Evolutionary conservation across 2,888 invertebrate species (phyloP), one percentile per base, ranked within the genome.

Genomic region (Liposcelis brunnea): DNA sequence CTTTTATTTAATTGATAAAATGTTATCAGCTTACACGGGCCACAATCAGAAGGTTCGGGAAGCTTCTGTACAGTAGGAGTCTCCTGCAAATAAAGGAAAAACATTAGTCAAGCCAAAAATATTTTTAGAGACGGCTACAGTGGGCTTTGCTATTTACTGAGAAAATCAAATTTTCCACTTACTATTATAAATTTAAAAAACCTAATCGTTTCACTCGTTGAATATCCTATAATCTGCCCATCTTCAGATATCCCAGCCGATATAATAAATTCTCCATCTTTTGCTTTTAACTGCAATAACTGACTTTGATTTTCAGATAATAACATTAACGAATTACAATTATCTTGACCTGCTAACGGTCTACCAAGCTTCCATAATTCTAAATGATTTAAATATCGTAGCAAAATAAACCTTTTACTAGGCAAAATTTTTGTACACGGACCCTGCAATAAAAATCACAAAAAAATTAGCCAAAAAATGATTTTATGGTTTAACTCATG

Each of bases 161-260:
- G n/a, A n/a, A n/a, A n/a, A n/a, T n/a, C n/a, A 5, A 19, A 6
- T 26, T 26, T 26, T 16, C 10, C 11, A 42, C 62, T 55, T 12
- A 75, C 75, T 48, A 70, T 62, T 49, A 68, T 68, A 51, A 84
- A 68, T 56, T 71, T 69, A 49, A 81, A 79, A 48, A 89, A 64
- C 46, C 81, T 70, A 21, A 84, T 60, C 47, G 74, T 65, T 43
- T 61, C 68, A 19, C 69, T 65, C 0, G 84, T 85, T 0, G 86
- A 80, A 59, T 84, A 87, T 5, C 79, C 74, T 15, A 91, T 67
- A 64, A 77, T 75, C 49, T 73, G 69, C 1, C 80, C 81, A 58
- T 78, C 71, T 2, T 73, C 70, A 3, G 84, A 82, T 5, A 89
- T 64, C 10, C 74, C 71, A 51, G 77, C 74, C 51, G 79, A 79